Conservation (phyloP, 2,888 invertebrate species). For the Masnerella sp. region DNA sequence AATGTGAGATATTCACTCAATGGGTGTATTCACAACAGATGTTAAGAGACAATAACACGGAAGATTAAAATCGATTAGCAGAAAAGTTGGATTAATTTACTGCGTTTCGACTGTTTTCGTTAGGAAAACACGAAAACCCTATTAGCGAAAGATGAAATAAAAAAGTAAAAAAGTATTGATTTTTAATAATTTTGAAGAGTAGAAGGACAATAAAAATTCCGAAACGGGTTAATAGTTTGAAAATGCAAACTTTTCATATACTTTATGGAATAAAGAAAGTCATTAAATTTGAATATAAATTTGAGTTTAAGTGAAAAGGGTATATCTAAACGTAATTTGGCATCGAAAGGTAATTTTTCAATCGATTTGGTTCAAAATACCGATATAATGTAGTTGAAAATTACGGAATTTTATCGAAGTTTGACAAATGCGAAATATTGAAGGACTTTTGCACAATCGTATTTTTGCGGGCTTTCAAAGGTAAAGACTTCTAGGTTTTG, state of each 20-base stretch:
- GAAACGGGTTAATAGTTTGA: not conserved
- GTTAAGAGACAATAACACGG: no score
- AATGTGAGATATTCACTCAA: no score
- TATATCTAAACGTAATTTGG: constrained; percentile 18
- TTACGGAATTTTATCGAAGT: not conserved
- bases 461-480: constrained; percentile 1
- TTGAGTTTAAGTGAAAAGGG: constrained; percentile 5
- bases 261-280: not conserved
- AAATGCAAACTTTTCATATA: not conserved
- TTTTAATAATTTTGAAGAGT: constrained; percentile 10
- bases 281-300: constrained; percentile 12
- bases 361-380: constrained; percentile 7
- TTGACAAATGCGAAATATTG: constrained; percentile 1
- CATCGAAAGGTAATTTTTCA: constrained; percentile 13
- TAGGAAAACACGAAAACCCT: no score
- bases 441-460: not conserved
- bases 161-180: no score
- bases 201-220: no score
- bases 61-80: no score
- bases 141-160: no score
- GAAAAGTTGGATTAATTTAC: no score
- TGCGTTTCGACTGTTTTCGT: no score
- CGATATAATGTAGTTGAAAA: constrained; percentile 11
- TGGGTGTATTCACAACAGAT: no score
- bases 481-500: constrained; percentile 2